Percentiles rank a stretch among this genome's conserved stretches.
These are phyloP conservation scores for Oreotrochilus melanogaster DNA, from an alignment of 2,113 vertebrate species.

Conservation along the genomic window DNA sequence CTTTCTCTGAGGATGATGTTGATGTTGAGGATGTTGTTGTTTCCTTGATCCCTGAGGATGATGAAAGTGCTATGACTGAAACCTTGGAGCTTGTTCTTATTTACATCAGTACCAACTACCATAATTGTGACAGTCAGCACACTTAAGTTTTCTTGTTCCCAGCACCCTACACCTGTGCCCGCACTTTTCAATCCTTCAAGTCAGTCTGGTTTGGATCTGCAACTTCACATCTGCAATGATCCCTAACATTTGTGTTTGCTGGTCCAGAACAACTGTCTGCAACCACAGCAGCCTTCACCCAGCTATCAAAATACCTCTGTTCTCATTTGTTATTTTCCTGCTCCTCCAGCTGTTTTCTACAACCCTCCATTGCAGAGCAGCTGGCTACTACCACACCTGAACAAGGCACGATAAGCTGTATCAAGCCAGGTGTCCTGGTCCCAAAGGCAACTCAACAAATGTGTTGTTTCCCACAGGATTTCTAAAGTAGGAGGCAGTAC, in stretches of 20 bases:
- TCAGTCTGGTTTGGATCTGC: not conserved
- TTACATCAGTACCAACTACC: not conserved
- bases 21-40: too few species aligned
- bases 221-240: not conserved
- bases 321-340: not conserved
- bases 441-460: not conserved
- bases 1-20: not conserved
- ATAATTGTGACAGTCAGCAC: not conserved
- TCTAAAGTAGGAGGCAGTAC: not conserved
- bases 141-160: not conserved
- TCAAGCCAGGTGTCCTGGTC: not conserved
- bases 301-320: not conserved
- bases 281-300: not conserved
- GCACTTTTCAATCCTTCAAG: not conserved
- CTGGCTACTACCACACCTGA: not conserved
- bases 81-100: not conserved
- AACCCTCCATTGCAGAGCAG: not conserved
- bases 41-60: too few species aligned
- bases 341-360: not conserved
- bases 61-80: not conserved
- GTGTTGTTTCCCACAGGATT: not conserved
- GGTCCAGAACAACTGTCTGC: not conserved
- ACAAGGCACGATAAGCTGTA: not conserved
- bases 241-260: not conserved
- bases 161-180: not conserved